phyloP scores from a whole-genome alignment of 92 coral and sea anemone genomes.

The Actinostola sp. region DNA sequence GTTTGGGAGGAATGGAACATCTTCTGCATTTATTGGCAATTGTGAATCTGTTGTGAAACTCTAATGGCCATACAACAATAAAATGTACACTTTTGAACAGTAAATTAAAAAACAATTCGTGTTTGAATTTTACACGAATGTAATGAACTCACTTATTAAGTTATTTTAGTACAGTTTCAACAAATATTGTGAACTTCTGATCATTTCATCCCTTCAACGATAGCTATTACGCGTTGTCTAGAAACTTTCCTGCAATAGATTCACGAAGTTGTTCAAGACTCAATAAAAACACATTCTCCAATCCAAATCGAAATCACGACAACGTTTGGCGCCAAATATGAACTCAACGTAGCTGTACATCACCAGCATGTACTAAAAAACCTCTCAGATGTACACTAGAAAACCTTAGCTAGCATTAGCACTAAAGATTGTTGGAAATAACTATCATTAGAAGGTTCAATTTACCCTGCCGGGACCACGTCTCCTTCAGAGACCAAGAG shows the following conservation, averaged over 20 bases:
- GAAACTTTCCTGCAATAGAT: neutral
- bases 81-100: constrained; percentile 1
- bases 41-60: neutral
- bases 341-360: constrained; percentile 1
- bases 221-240: no score
- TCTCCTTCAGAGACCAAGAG: constrained; percentile 92
- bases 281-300: neutral
- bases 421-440: neutral
- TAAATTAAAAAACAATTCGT: neutral
- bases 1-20: neutral
- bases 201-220: no score
- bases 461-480: constrained; percentile 86
- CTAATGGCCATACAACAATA: neutral
- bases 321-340: constrained; percentile 52
- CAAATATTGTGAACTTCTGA: no score
- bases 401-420: neutral
- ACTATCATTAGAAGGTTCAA: neutral
- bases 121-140: no score
- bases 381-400: neutral
- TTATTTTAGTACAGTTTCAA: no score
- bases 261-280: no score
- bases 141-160: no score
- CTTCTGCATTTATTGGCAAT: neutral
- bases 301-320: neutral
- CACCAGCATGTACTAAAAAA: neutral